These are phyloP conservation scores for Tragelaphus buxtoni DNA, from an alignment of 2,113 vertebrate genomes.

Conservation along the genomic window DNA sequence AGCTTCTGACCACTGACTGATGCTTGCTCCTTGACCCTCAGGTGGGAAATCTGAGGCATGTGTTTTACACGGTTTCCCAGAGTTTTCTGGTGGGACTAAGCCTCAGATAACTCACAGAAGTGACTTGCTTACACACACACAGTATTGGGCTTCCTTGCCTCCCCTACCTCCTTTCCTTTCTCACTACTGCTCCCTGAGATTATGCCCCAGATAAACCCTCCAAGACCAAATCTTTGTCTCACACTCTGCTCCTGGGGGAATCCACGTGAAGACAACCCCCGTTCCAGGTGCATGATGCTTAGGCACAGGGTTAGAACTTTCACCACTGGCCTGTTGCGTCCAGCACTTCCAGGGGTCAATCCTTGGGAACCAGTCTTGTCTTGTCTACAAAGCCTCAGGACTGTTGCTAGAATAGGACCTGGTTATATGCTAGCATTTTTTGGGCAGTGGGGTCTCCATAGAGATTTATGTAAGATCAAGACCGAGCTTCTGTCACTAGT, in stretches of 20 bases:
- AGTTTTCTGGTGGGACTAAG: neutral
- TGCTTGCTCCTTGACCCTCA: neutral
- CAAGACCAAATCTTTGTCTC: neutral
- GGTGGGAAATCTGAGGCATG: neutral
- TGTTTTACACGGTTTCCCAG: neutral
- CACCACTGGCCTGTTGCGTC: too few relatives aligned
- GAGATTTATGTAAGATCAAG: neutral
- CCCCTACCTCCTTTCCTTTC: neutral
- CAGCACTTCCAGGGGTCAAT: neutral
- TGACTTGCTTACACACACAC: neutral
- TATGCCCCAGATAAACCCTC: neutral
- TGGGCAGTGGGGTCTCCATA: neutral
- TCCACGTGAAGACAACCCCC: neutral
- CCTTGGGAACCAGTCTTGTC: neutral
- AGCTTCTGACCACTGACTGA: neutral
- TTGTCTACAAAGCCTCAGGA: neutral
- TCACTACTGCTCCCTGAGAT: neutral
- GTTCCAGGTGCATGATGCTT: neutral
- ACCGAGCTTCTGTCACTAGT: neutral
- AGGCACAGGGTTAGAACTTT: neutral
- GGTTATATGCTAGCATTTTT: neutral
- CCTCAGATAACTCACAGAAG: neutral
- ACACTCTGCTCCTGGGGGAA: neutral
- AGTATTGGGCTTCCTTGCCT: neutral
- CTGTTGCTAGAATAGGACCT: neutral